A percentile compares a stretch with the other conserved stretches of the same genome.
phyloP scores from a whole-genome alignment of 30 jellyfish, hydroid and myxozoan genomes.

The Aurelia sp. region DNA sequence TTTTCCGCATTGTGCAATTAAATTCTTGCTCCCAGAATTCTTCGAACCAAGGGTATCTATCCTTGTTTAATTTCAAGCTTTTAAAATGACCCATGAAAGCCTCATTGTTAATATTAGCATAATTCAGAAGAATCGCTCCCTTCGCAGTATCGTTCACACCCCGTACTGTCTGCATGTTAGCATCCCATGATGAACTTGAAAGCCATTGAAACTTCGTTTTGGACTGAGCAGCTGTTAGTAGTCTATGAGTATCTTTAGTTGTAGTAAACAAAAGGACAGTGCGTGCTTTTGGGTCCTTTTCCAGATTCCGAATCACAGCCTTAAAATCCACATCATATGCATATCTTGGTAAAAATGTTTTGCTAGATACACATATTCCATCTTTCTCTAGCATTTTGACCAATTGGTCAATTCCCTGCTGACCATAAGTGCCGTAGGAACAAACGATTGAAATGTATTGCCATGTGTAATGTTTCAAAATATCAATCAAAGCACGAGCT shows the following conservation, averaged over 20 bases:
- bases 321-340: slow-evolving; percentile 5
- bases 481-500: slow-evolving; percentile 3
- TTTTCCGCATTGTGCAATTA: no score
- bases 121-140: slow-evolving; percentile 12
- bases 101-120: background rate
- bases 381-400: background rate
- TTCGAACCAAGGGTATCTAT: no score
- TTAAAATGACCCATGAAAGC: no score
- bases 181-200: background rate
- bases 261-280: slow-evolving; percentile 9
- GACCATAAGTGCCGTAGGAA: slow-evolving; percentile 34
- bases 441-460: slow-evolving; percentile 9
- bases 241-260: slow-evolving; percentile 21
- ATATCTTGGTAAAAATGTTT: background rate
- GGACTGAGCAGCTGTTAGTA: slow-evolving; percentile 5
- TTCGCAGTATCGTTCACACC: slow-evolving; percentile 2
- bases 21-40: no score
- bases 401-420: slow-evolving; percentile 15
- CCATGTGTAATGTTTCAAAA: slow-evolving; percentile 26
- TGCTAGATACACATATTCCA: slow-evolving; percentile 11
- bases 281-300: background rate
- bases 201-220: background rate
- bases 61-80: no score
- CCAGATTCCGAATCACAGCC: background rate
- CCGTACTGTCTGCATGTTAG: background rate